Conservation (phyloP, 2,888 invertebrate species). For the Rhaphigaster nebulosa region DNA sequence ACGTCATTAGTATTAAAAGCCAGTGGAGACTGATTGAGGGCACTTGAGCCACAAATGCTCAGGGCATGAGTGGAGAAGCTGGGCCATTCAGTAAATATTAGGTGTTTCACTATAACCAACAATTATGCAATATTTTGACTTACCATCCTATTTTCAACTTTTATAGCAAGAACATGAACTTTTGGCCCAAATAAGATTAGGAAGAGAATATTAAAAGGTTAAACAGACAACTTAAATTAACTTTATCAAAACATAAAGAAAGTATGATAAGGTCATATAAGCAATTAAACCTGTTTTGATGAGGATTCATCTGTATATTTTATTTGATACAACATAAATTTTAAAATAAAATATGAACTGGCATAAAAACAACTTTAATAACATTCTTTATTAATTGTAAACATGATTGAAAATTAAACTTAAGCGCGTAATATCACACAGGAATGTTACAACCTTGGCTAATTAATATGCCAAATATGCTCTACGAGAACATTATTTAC, state of each 20-base stretch:
- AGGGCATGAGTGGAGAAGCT: no score
- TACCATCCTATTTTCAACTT: no score
- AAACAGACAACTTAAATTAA: neutral
- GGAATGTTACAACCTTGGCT: constrained; percentile 57
- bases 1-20: no score
- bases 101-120: no score
- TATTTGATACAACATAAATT: constrained; percentile 52
- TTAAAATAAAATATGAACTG: constrained; percentile 57
- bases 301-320: constrained; percentile 53
- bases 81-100: no score
- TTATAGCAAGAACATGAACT: neutral
- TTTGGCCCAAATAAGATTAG: no score
- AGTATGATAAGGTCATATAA: constrained; percentile 8
- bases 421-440: constrained; percentile 58
- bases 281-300: constrained; percentile 11
- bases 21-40: no score
- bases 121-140: no score
- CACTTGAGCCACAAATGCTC: no score
- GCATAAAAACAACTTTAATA: constrained; percentile 58
- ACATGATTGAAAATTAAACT: constrained; percentile 56
- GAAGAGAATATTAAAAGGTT: no score
- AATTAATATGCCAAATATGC: constrained; percentile 47
- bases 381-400: constrained; percentile 54
- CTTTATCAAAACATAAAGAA: neutral
- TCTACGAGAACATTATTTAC: constrained; percentile 36